Evolutionary conservation across 2,797 vertebrate genomes (phyloP).

Genomic region (Pteropus rufus): DNA sequence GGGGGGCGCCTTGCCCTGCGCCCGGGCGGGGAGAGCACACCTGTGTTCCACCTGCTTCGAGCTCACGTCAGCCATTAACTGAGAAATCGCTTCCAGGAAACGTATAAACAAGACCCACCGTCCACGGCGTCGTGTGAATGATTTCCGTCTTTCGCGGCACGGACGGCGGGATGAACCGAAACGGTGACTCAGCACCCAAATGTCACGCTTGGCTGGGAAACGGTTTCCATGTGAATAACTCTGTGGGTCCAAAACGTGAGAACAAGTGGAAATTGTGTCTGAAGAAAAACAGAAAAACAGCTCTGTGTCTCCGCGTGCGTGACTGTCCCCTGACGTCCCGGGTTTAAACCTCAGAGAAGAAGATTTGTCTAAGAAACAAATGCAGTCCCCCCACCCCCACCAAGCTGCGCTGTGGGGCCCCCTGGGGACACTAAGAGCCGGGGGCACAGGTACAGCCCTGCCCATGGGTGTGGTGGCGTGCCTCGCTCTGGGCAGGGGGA

Average conservation of each 20-base stretch:
- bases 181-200: constrained; percentile 53
- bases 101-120: background rate
- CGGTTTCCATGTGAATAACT: background rate
- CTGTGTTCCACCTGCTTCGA: background rate
- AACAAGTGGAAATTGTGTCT: fast-evolving
- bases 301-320: background rate
- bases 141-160: background rate
- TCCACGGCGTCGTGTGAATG: background rate
- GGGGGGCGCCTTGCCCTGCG: background rate
- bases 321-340: fast-evolving
- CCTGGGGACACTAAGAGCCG: no score
- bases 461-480: fast-evolving
- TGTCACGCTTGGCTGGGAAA: constrained; percentile 30
- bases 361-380: fast-evolving
- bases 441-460: background rate
- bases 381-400: fast-evolving
- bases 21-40: fast-evolving
- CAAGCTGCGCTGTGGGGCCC: no score
- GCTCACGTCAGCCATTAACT: constrained; percentile 13
- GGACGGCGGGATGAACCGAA: background rate
- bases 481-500: background rate
- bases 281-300: no score
- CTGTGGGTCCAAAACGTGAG: background rate
- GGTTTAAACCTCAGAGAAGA: background rate
- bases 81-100: constrained; percentile 17